phyloP scores from a whole-genome alignment of 2,797 vertebrate species.

The Sebastes glaucus region DNA sequence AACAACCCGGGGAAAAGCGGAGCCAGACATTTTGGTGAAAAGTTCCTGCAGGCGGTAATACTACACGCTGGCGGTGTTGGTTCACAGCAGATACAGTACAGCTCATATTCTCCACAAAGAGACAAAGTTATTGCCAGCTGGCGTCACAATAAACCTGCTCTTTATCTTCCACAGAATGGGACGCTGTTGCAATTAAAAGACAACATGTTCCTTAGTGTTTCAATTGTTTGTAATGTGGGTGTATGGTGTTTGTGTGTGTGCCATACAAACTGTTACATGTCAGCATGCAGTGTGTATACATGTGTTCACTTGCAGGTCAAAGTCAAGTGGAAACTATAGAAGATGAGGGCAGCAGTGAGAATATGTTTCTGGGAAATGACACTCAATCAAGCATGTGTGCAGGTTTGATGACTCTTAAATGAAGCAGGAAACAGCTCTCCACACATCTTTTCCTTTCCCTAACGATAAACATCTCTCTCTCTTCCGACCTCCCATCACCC shows the following conservation, averaged over 20 bases:
- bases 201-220: background rate
- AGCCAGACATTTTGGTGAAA: constrained; percentile 18
- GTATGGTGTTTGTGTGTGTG: background rate
- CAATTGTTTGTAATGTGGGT: constrained; percentile 5
- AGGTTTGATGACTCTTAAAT: constrained; percentile 23
- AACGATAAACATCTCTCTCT: constrained; percentile 58
- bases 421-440: constrained; percentile 20
- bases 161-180: background rate
- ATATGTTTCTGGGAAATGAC: constrained; percentile 45
- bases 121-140: background rate
- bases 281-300: background rate
- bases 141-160: constrained; percentile 13
- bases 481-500: too few relatives aligned
- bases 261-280: background rate
- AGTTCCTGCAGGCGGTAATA: constrained; percentile 52
- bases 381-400: constrained; percentile 29
- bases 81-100: constrained; percentile 57
- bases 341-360: constrained; percentile 28
- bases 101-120: constrained; percentile 39
- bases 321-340: constrained; percentile 49
- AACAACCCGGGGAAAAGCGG: constrained; percentile 15
- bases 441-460: constrained; percentile 40
- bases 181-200: background rate
- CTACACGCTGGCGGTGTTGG: background rate
- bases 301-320: constrained; percentile 8